Percentiles rank a stretch among this genome's conserved stretches.
phyloP scores from a whole-genome alignment of 2,888 invertebrate species.

The Megaustenia siamemsis region DNA sequence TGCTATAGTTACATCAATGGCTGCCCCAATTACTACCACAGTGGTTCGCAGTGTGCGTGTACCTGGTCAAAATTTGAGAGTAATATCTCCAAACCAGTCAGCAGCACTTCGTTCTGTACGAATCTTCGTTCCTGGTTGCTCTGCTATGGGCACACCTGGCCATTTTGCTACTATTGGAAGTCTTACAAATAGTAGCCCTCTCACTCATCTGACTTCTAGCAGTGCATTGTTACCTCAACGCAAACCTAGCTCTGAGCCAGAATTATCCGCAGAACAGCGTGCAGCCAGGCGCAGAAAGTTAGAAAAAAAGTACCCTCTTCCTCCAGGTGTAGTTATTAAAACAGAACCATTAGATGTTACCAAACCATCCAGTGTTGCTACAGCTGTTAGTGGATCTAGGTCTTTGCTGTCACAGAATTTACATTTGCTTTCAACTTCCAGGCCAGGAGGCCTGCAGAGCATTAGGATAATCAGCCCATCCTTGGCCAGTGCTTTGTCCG shows the following conservation, averaged over 20 bases:
- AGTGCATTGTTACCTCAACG: conserved; percentile 51
- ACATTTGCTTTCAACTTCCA: conserved; percentile 38
- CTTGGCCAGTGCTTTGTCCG: conserved; percentile 15
- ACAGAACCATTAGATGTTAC: conserved; percentile 53
- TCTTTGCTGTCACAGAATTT: conserved; percentile 49
- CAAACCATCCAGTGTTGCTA: not conserved
- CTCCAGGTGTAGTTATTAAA: conserved; percentile 59
- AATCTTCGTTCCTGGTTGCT: conserved; percentile 51
- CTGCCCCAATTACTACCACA: conserved; percentile 45
- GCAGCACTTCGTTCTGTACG: conserved; percentile 21
- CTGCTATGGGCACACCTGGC: conserved; percentile 41
- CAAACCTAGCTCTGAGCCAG: conserved; percentile 25
- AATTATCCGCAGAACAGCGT: conserved; percentile 50
- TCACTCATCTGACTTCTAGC: conserved; percentile 46
- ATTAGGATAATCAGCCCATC: conserved; percentile 43
- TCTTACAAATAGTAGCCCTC: conserved; percentile 39
- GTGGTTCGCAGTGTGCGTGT: conserved; percentile 29
- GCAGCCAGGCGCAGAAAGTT: conserved; percentile 54
- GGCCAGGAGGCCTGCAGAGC: conserved; percentile 27
- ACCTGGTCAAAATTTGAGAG: conserved; percentile 4
- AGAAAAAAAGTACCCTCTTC: conserved; percentile 57
- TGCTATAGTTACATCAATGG: conserved; percentile 10
- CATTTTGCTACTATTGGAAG: conserved; percentile 48
- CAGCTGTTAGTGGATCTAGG: conserved; percentile 10
- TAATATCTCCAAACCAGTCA: conserved; percentile 28